Conservation (phyloP, 2,888 invertebrate species). For the Andrena camellia region DNA sequence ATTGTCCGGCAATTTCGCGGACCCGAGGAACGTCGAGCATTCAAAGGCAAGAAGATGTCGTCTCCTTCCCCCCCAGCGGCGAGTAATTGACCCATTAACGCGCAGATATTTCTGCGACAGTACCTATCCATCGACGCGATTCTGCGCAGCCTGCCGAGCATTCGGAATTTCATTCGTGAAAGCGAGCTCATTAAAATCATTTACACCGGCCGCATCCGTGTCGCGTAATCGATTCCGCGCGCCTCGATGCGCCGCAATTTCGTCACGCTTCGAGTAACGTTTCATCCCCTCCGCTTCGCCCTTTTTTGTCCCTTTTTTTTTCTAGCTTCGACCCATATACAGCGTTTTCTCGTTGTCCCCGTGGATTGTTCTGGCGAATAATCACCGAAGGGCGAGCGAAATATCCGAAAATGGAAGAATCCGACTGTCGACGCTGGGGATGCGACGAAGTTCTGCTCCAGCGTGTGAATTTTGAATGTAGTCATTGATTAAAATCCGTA, state of each 20-base stretch:
- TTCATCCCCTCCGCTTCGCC: constrained; percentile 6
- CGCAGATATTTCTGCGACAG: constrained; percentile 1
- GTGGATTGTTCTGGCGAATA: constrained; percentile 4
- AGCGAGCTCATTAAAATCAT: constrained; percentile 57
- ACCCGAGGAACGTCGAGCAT: neutral
- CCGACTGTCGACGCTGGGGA: neutral
- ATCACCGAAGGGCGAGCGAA: neutral
- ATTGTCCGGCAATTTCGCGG: constrained; percentile 35
- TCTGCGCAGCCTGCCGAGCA: neutral
- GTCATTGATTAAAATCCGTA: too few species aligned
- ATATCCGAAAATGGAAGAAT: neutral
- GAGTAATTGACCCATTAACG: constrained; percentile 38
- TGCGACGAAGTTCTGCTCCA: neutral
- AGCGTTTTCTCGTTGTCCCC: constrained; percentile 13
- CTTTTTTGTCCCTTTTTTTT: neutral
- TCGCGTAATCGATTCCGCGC: constrained; percentile 40
- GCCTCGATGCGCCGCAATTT: constrained; percentile 37
- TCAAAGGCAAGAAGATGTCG: constrained; percentile 16
- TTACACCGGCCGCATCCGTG: constrained; percentile 47
- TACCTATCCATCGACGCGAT: neutral
- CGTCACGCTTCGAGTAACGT: constrained; percentile 29
- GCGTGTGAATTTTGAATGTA: too few species aligned
- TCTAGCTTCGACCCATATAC: neutral
- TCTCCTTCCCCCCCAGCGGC: neutral
- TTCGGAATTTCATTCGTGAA: constrained; percentile 12